Base-by-base conservation (phyloP, 2,113 vertebrate species). In the Bostrychus sinensis region DNA sequence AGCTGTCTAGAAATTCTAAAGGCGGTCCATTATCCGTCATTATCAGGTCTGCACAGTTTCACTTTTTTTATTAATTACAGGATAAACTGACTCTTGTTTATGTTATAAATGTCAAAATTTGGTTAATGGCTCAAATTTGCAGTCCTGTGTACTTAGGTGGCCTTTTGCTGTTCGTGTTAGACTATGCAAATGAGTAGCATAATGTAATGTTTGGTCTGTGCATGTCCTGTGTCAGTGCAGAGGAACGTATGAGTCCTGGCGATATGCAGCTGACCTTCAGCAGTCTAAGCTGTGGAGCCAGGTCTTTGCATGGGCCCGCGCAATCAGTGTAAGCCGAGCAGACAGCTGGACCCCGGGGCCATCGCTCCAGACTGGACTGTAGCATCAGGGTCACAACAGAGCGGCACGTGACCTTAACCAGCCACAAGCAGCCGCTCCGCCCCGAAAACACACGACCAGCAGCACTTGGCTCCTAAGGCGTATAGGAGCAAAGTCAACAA, bases 301-400 rank as follows among this genome's bases (percentile, higher is more conserved):
- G 73, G 65, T 72, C 78, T 66, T 54, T 5, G 50, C 70, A 7
- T 67, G 62, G 5, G 70, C 72, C 64, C 57, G 71, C 41, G 78
- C 62, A 68, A 48, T 82, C 81, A 87, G 80, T 62, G 56, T 89
- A 75, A 88, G 59, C 77, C 36, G 72, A 62, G 60, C 0, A 37
- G 84, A 89, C 84, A 84, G 81, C 70, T 82, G 72, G 51, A 58
- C 70, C 78, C 81, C 25, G 59, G 34, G 82, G 80, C 69, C 61
- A 70, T 75, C 61, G 58, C 78, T 62, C 16, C 70, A 70, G 77
- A 82, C 68, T 51, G 70, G 72, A 50, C 53, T 7, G 11, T 37
- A 70, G 8, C 54, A 66, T 17, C 65, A 19, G 78, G 58, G 76
- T 85, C 77, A 73, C 64, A 66, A 26, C 9, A 5, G 37, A 36